These are phyloP conservation scores for Hippocampus kuda DNA, from an alignment of 2,797 vertebrate genomes.

Conservation along the genomic window DNA sequence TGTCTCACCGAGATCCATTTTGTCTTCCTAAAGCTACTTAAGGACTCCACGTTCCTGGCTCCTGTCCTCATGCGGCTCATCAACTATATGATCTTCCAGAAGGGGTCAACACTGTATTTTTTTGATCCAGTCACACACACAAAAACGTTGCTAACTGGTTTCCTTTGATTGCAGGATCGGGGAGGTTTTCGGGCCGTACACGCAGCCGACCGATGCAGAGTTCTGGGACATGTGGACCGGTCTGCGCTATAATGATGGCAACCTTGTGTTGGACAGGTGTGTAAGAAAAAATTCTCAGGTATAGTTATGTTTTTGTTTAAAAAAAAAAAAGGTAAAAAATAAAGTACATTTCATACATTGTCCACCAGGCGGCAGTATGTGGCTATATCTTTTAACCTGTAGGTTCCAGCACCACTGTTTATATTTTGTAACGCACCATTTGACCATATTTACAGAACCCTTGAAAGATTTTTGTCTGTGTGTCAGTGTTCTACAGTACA, in stretches of 20 bases:
- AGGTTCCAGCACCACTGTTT: no score
- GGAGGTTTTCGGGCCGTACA: slow-evolving; percentile 88
- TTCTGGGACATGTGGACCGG: slow-evolving; percentile 94
- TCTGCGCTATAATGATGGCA: slow-evolving; percentile 82
- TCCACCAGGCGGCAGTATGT: background rate
- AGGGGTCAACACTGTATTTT: slow-evolving; percentile 56
- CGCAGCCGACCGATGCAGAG: slow-evolving; percentile 81
- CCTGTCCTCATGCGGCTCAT: slow-evolving; percentile 74
- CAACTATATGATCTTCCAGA: slow-evolving; percentile 83
- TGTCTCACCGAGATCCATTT: background rate
- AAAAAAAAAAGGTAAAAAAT: no score
- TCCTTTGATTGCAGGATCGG: slow-evolving; percentile 61
- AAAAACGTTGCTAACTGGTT: background rate
- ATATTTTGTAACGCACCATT: no score
- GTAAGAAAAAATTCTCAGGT: slow-evolving; percentile 25
- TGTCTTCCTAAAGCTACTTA: slow-evolving; percentile 71
- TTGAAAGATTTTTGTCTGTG: background rate
- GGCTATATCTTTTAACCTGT: no score
- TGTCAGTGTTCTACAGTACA: slow-evolving; percentile 81
- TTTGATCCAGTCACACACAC: background rate
- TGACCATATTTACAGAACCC: no score
- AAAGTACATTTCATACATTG: background rate
- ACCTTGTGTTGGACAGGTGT: slow-evolving; percentile 81
- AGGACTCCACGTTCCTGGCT: slow-evolving; percentile 78
- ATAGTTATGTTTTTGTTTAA: no score